Percentiles rank a stretch among this genome's conserved stretches.
Evolutionary conservation across 2,888 invertebrate species (phyloP).

Genomic region (Stenchaetothrips biformis): DNA sequence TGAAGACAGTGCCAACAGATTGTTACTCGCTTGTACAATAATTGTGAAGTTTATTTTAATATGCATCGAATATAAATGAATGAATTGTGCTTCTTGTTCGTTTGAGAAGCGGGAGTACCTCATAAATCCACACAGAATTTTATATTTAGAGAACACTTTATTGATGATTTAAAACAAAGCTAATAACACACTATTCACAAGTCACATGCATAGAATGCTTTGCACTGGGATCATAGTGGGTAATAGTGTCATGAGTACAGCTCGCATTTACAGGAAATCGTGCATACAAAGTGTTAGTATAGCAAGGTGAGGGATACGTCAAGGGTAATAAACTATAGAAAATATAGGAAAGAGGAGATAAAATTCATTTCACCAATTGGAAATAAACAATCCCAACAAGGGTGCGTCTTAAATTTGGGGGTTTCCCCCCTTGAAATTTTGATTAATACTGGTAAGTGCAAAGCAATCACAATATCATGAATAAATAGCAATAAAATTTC

Average conservation of each 20-base stretch:
- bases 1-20: constrained; percentile 9
- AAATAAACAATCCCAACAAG: background rate
- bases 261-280: background rate
- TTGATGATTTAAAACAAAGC: constrained; percentile 7
- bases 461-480: constrained; percentile 9
- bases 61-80: background rate
- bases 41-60: constrained; percentile 19
- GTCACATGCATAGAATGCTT: constrained; percentile 1
- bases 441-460: constrained; percentile 13
- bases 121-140: background rate
- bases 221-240: background rate
- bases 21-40: constrained; percentile 21
- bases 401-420: background rate
- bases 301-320: no score
- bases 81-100: background rate
- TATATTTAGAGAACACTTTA: constrained; percentile 4
- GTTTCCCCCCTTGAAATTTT: background rate
- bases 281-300: no score
- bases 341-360: background rate
- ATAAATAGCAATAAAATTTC: constrained; percentile 22
- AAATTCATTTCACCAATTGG: background rate
- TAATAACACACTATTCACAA: constrained; percentile 18
- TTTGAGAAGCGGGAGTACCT: background rate
- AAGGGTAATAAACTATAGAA: no score
- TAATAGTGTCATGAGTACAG: background rate